Base-by-base conservation (phyloP, 2,797 vertebrate species). In the Siniperca obscura region DNA sequence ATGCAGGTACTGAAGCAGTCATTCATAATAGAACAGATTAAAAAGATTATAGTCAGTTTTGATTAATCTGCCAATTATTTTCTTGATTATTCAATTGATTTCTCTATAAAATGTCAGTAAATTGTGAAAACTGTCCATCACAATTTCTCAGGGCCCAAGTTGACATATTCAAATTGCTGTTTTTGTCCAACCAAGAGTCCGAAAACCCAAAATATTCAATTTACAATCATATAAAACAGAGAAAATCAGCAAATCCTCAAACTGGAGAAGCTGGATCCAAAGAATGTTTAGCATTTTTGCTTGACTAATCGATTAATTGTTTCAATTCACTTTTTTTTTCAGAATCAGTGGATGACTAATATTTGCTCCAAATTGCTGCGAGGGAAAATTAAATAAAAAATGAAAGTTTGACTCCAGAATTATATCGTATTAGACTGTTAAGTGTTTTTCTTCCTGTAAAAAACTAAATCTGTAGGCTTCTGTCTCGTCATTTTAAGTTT, bases 1-100 rank as follows among this genome's bases (percentile, higher is more conserved):
- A 97, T 99, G 90, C 98, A 99, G 97, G 98, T 98, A 86, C 44
- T 14, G 10, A 78, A 11, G 22, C 38, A 53, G 1, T 30, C 7
- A 1, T 19, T 57, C 19, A 64, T 1, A 62, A 16, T n/a, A 14
- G 16, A 64, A 64, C 3, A 60, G 12, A 11, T 72, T 2, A 13
- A 53, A 8, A 68, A 25, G 0, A 60, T 25, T 5, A 21, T 0
- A 13, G 27, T 12, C 9, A 0, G 1, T 40, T 46, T 42, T 34
- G 30, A 40, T n/a, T 0, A 0, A n/a, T 65, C 7, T 48, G 22
- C 5, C 0, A 0, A 19, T 60, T 25, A 38, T 56, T 53, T 2
- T 12, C 9, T 40, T 5, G 0, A 21, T 44, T 25, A 19, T n/a
- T 68, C 16, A 27, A 19, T 16, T 36, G 11, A 19, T 19, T 16